Evolutionary conservation across 2,797 vertebrate genomes (phyloP).

Genomic region (Peromyscus eremicus): DNA sequence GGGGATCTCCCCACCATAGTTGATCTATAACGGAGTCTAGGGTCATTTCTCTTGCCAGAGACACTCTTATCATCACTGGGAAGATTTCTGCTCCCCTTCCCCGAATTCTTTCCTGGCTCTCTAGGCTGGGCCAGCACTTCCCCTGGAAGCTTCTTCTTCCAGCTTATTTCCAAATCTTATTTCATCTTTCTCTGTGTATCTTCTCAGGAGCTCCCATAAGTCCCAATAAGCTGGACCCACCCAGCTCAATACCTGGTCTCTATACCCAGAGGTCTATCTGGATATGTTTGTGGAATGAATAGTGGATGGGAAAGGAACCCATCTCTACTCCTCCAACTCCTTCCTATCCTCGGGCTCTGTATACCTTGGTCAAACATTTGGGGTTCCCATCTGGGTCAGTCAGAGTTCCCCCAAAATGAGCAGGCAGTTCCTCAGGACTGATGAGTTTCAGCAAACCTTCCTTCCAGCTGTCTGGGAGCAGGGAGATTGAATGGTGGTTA

Average conservation of each 20-base stretch:
- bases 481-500: background rate
- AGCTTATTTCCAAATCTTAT: background rate
- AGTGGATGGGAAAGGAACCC: background rate
- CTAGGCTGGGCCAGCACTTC: background rate
- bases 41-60: background rate
- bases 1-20: slow-evolving; percentile 94
- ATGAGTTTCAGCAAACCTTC: slow-evolving; percentile 94
- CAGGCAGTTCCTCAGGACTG: slow-evolving; percentile 92
- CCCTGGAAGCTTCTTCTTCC: background rate
- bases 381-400: slow-evolving; percentile 95
- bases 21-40: slow-evolving; percentile 89
- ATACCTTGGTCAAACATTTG: slow-evolving; percentile 91
- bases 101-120: background rate
- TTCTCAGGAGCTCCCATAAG: background rate
- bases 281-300: background rate
- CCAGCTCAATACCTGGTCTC: background rate
- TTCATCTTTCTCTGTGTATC: background rate
- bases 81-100: background rate
- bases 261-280: background rate
- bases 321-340: background rate
- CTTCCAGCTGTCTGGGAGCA: slow-evolving; percentile 94
- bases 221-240: background rate
- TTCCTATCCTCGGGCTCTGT: background rate
- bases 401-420: slow-evolving; percentile 93
- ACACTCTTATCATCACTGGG: background rate